Evolutionary conservation across 2,113 vertebrate genomes (phyloP).

Genomic region (Thermophis baileyi): DNA sequence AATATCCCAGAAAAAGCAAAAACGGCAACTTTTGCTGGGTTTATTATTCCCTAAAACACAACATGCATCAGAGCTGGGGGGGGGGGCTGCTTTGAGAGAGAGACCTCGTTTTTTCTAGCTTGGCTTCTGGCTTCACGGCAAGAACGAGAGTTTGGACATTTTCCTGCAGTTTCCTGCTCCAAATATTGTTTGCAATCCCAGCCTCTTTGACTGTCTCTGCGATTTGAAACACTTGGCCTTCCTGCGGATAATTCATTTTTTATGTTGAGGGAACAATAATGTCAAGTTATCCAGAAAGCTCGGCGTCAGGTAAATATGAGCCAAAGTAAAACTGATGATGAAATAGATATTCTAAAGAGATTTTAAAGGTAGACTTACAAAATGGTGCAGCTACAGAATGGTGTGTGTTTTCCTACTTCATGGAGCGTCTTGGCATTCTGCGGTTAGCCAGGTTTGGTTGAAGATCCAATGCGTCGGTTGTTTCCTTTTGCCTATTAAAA

Average conservation of each 20-base stretch:
- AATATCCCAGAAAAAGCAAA: not conserved
- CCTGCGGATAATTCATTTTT: not conserved
- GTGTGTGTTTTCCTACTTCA: too few relatives aligned
- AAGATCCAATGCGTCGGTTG: not conserved
- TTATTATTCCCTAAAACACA: not conserved
- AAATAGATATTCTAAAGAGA: not conserved
- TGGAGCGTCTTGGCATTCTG: not conserved
- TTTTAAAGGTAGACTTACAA: not conserved
- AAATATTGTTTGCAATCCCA: not conserved
- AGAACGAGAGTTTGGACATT: not conserved
- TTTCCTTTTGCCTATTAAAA: not conserved
- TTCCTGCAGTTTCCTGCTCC: not conserved
- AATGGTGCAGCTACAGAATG: not conserved
- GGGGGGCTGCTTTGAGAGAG: not conserved
- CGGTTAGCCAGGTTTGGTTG: too few relatives aligned
- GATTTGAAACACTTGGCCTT: not conserved
- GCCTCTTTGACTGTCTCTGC: not conserved
- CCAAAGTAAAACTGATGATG: not conserved
- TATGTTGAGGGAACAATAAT: not conserved
- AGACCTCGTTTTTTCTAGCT: not conserved
- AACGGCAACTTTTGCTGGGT: not conserved
- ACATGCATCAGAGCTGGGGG: not conserved
- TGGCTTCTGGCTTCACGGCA: not conserved
- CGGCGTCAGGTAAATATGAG: not conserved
- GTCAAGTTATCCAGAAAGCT: not conserved